phyloP scores from a whole-genome alignment of 2,888 invertebrate species.

The Elmis aenea region DNA sequence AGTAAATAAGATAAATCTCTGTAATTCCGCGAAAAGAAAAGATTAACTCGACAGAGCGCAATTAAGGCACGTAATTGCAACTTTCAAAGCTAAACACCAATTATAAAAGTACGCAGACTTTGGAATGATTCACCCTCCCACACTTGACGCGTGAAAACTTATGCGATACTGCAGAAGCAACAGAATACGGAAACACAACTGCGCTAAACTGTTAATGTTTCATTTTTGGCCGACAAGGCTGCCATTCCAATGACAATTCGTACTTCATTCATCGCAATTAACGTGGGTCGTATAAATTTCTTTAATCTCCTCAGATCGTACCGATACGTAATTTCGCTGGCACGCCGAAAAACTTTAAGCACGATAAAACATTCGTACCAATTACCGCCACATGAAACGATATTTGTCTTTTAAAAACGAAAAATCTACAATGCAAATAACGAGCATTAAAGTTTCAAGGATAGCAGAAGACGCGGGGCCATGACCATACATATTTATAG shows the following conservation, averaged over 20 bases:
- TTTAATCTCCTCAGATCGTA: no score
- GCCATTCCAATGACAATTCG: slow-evolving; percentile 13
- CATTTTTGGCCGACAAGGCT: slow-evolving; percentile 11
- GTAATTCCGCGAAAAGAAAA: slow-evolving; percentile 8
- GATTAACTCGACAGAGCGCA: slow-evolving; percentile 10
- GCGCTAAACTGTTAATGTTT: slow-evolving; percentile 7
- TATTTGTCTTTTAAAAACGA: slow-evolving; percentile 17
- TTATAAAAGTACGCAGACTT: slow-evolving; percentile 13
- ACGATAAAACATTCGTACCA: no score
- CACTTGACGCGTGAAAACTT: slow-evolving; percentile 10
- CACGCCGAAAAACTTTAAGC: no score
- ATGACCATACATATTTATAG: slow-evolving; percentile 41
- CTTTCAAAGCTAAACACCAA: slow-evolving; percentile 14
- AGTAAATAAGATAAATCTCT: no score
- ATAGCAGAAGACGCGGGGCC: slow-evolving; percentile 37
- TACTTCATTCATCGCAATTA: slow-evolving; percentile 9
- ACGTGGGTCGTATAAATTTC: no score
- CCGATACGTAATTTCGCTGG: no score
- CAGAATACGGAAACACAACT: slow-evolving; percentile 6
- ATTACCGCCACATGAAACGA: no score
- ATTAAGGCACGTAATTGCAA: slow-evolving; percentile 19
- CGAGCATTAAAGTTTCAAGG: slow-evolving; percentile 40
- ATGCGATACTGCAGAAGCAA: slow-evolving; percentile 12
- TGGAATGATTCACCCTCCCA: slow-evolving; percentile 15
- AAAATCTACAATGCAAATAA: slow-evolving; percentile 38